phyloP scores from a whole-genome alignment of 1,140 invertebrate genomes.

The Drosophila bocqueti region DNA sequence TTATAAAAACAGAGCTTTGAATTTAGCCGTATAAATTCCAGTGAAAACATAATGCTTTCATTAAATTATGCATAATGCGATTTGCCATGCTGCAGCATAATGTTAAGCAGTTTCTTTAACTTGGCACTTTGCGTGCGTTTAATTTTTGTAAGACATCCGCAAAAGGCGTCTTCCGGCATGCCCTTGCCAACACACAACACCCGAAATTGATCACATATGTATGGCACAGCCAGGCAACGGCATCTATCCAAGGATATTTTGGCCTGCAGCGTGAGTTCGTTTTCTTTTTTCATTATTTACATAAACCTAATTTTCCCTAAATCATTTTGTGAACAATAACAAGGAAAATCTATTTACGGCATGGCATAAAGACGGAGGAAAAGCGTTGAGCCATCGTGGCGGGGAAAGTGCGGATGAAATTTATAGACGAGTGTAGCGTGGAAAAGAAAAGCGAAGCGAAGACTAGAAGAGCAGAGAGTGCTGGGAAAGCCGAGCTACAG shows the following conservation, averaged over 20 bases:
- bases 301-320: slow-evolving; percentile 84
- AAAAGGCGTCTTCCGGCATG: slow-evolving; percentile 37
- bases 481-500: slow-evolving; percentile 62
- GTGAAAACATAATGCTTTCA: slow-evolving; percentile 19
- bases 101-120: slow-evolving; percentile 26
- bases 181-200: slow-evolving; percentile 16
- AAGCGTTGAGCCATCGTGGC: slow-evolving; percentile 37
- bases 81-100: slow-evolving; percentile 1
- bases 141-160: slow-evolving; percentile 51
- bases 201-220: slow-evolving; percentile 70
- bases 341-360: slow-evolving; percentile 79
- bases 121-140: slow-evolving; percentile 19
- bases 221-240: slow-evolving; percentile 32
- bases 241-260: slow-evolving; percentile 50
- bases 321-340: slow-evolving; percentile 84
- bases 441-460: slow-evolving; percentile 12
- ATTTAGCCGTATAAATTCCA: slow-evolving; percentile 3
- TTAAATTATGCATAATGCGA: slow-evolving; percentile 16
- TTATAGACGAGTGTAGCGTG: slow-evolving; percentile 68
- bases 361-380: slow-evolving; percentile 42
- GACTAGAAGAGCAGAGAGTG: slow-evolving; percentile 6
- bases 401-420: slow-evolving; percentile 55
- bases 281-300: slow-evolving; percentile 76
- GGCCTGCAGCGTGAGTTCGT: slow-evolving; percentile 59
- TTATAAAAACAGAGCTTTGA: slow-evolving; percentile 26